Conservation (phyloP, 2,888 invertebrate genomes). For the Diplazon laetatorius region DNA sequence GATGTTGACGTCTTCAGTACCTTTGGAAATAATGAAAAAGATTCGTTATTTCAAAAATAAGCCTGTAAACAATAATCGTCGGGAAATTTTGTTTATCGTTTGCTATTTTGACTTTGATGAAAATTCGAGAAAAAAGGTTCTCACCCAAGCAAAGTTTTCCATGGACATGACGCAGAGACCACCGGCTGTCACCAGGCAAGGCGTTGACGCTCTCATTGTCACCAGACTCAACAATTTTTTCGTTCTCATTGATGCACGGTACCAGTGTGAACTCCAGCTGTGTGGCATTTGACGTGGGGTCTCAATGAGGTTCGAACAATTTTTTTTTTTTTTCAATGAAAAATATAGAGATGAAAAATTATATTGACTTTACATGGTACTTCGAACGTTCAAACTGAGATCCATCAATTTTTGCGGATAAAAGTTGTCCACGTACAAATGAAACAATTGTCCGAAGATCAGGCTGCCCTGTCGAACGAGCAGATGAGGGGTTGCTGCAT, state of each 20-base stretch:
- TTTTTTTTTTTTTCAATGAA: too few relatives aligned
- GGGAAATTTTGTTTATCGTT: too few relatives aligned
- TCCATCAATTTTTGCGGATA: conserved; percentile 31
- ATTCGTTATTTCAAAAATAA: too few relatives aligned
- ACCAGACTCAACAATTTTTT: conserved; percentile 35
- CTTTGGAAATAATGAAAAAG: not conserved
- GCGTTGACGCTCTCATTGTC: conserved; percentile 29
- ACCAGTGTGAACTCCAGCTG: too few relatives aligned
- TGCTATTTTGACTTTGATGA: not conserved
- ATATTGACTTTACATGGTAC: conserved; percentile 33
- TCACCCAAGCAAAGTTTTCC: conserved; percentile 51
- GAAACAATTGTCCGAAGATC: not conserved
- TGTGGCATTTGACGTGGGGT: too few relatives aligned
- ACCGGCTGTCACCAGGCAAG: conserved; percentile 32
- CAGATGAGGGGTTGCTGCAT: too few relatives aligned
- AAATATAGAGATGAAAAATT: too few relatives aligned
- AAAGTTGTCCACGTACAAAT: conserved; percentile 29
- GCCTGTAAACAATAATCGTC: too few relatives aligned
- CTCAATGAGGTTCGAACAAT: too few relatives aligned
- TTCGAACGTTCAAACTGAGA: conserved; percentile 9
- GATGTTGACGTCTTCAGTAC: not conserved
- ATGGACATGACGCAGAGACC: conserved; percentile 39
- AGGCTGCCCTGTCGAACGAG: not conserved
- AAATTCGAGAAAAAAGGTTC: not conserved
- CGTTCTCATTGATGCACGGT: conserved; percentile 29